Evolutionary conservation across 2,888 invertebrate genomes (phyloP), one percentile per base, ranked within the genome.

Genomic region (Seira musarum): DNA sequence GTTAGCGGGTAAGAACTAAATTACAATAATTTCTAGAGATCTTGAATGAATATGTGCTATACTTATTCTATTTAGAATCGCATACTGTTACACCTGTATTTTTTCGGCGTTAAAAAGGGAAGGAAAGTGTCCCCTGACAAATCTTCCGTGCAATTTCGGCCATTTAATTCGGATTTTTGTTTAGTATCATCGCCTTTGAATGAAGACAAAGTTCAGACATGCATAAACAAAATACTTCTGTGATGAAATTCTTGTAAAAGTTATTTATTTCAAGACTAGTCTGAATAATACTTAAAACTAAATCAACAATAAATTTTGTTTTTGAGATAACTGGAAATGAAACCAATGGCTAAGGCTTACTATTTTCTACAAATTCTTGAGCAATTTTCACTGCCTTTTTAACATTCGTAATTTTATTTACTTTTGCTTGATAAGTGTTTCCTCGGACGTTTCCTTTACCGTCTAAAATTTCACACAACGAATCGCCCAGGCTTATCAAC

Each of bases 361-460:
- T n/a, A n/a, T n/a, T n/a, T n/a, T n/a, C n/a, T n/a, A 93, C 88
- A 72, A 92, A 86, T 82, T 91, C 90, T 82, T 91, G 21, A 88
- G 82, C 21, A 88, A 81, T 57, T 87, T 85, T 72, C 10, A 88
- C 92, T 87, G 93, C 95, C 88, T 93, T 92, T 30, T 89, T 89
- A 57, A 93, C 89, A 80, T 91, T 92, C n/a, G 90, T 89, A 85
- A 94, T 88, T 87, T 93, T 93, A 2, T 90, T 91, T 0, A 94
- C 93, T 90, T 95, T 95, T 0, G 94, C 95, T 89, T 95, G 94
- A 87, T 92, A 95, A 85, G 91, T 91, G 53, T 92, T 92, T 69
- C 93, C 92, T 87, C 93, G 93, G 63, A 92, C 93, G 35, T 93
- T 93, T 8, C 95, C 95, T 89, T 95, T 95, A 2, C 93, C 94